Evolutionary conservation across 1,140 invertebrate genomes (phyloP), one percentile per base, ranked within the genome.

Genomic region (Procambarus clarkii): DNA sequence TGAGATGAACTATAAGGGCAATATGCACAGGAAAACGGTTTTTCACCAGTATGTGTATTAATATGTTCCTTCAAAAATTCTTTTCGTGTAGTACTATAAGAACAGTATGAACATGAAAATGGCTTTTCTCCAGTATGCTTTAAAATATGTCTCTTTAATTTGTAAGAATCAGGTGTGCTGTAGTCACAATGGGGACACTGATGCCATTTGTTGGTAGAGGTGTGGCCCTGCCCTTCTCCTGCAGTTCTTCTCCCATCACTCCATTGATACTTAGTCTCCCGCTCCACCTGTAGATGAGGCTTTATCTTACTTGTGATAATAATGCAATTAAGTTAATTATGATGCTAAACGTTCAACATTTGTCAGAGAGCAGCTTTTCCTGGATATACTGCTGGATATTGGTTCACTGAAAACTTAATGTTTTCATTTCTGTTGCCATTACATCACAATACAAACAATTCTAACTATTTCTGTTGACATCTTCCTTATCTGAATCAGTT

Each of bases 221-320:
- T 60, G 48, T 79, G 74, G 48, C 85, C 85, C 69, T 77, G 69
- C 71, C 60, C 60, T 46, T 71, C 24, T 46, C 71, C 50, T 60
- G 48, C 76, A 34, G 46, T 18, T 79, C 85, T 79, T 34, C 74
- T 45, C 21, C 46, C 85, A 58, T 87, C 74, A 87, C 69, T 87
- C 85, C 85, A 79, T 24, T 87, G 85, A 87, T 78, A 87, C 85
- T 87, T 87, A 87, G 85, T 74, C 85, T 79, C 85, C 76, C 85
- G 85, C 85, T 87, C 85, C 85, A 87, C 85, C 85, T 87, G 85
- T 87, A 87, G 85, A 79, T 76, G 85, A 87, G 76, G 85, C 71
- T 77, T 79, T n/a, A 46, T 87, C 24, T 74, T 74, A 74, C 24
- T 34, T 74, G n/a, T 74, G 3, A 34, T 74, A 74, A 34, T 34